Conservation (phyloP, 1,140 invertebrate species). For the Drosophila yakuba region DNA sequence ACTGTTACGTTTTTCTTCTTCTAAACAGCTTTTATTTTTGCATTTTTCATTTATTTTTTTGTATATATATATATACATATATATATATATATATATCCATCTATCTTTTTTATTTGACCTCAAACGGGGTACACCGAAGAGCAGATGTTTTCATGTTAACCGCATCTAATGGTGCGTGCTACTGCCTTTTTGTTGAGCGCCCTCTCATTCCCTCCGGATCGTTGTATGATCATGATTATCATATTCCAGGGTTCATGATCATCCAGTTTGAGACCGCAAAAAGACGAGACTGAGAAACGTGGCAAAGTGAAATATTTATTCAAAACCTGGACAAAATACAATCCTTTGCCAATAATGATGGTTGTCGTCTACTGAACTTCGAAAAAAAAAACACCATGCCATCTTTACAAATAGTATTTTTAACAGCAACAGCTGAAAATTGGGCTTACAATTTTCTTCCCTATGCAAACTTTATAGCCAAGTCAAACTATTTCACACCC, state of each 20-base stretch:
- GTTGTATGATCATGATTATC: slow-evolving; percentile 13
- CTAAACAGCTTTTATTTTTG: no score
- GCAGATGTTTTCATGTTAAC: slow-evolving; percentile 84
- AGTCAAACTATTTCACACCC: not conserved
- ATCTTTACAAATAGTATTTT: no score
- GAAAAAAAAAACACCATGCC: no score
- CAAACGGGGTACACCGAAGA: slow-evolving; percentile 52
- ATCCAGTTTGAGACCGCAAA: slow-evolving; percentile 58
- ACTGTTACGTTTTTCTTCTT: no score
- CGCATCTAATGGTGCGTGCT: slow-evolving; percentile 84
- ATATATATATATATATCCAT: not conserved
- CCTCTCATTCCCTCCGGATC: slow-evolving; percentile 5
- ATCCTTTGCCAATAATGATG: slow-evolving; percentile 73
- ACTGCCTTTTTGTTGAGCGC: slow-evolving; percentile 67
- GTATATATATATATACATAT: no score
- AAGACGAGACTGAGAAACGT: slow-evolving; percentile 38
- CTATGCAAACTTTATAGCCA: not conserved
- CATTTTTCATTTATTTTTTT: no score
- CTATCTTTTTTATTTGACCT: slow-evolving; percentile 49
- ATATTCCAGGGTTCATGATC: slow-evolving; percentile 15
- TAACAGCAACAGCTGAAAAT: not conserved
- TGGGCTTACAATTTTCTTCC: no score
- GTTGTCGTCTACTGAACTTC: slow-evolving; percentile 19
- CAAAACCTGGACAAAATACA: slow-evolving; percentile 38
- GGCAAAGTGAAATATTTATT: slow-evolving; percentile 19